A percentile compares a stretch with the other conserved stretches of the same genome.
These are phyloP conservation scores for Buathra laborator DNA, from an alignment of 2,888 invertebrate genomes.

Conservation along the genomic window DNA sequence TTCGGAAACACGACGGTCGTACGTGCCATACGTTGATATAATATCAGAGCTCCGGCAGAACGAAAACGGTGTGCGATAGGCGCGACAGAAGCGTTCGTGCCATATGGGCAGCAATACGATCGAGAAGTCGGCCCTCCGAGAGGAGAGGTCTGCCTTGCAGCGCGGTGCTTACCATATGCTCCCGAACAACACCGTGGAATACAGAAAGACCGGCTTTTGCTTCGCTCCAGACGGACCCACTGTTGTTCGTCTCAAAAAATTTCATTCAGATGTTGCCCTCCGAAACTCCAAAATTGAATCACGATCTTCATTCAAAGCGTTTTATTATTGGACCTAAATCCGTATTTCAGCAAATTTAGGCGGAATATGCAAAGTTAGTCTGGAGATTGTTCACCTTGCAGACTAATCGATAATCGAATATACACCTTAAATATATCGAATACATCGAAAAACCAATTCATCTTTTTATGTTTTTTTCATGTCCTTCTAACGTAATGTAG, in stretches of 20 bases:
- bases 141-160: conserved; percentile 44
- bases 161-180: conserved; percentile 72
- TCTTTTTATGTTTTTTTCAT: conserved; percentile 4
- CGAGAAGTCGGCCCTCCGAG: conserved; percentile 72
- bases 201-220: conserved; percentile 46
- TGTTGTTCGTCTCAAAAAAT: conserved; percentile 19
- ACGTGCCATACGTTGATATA: conserved; percentile 68
- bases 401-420: not conserved
- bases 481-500: not conserved
- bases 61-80: conserved; percentile 39
- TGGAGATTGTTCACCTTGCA: not conserved
- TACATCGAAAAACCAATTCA: not conserved
- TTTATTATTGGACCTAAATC: too few relatives aligned
- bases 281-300: too few relatives aligned
- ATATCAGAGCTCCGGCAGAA: conserved; percentile 52
- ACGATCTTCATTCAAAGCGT: too few relatives aligned
- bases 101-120: conserved; percentile 81
- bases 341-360: too few relatives aligned
- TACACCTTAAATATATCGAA: too few relatives aligned
- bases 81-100: conserved; percentile 72
- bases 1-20: conserved; percentile 61
- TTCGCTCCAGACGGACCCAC: conserved; percentile 32
- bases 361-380: not conserved
- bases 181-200: conserved; percentile 47
- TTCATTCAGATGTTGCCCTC: too few relatives aligned